Conservation (phyloP, 2,888 invertebrate species). For the Heliconius erato region DNA sequence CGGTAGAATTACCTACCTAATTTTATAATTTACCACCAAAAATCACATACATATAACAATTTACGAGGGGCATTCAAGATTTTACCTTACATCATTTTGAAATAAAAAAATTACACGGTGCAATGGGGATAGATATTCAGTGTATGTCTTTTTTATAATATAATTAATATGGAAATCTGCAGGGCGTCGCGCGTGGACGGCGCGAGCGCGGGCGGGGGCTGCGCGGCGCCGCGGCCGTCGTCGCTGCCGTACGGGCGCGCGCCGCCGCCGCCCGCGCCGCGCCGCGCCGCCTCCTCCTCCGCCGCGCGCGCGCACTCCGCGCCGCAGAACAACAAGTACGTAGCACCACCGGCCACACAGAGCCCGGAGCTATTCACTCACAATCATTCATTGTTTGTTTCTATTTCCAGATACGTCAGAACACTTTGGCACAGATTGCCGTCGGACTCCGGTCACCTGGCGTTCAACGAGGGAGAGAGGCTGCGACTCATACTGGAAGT, state of each 20-base stretch:
- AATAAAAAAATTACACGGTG: no score
- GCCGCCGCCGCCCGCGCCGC: slow-evolving; percentile 77
- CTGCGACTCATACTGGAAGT: slow-evolving; percentile 91
- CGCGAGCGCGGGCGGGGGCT: slow-evolving; percentile 65
- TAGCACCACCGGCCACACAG: no score
- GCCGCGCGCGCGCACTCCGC: slow-evolving; percentile 78
- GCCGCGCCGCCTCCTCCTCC: slow-evolving; percentile 90
- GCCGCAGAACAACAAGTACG: slow-evolving; percentile 71
- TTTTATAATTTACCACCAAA: no score
- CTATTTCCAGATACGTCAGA: slow-evolving; percentile 86
- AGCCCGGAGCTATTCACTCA: not conserved
- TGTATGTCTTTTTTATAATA: no score
- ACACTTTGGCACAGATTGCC: slow-evolving; percentile 90
- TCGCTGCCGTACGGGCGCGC: slow-evolving; percentile 89
- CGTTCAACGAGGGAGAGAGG: slow-evolving; percentile 91
- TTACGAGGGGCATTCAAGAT: no score
- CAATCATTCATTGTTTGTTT: not conserved
- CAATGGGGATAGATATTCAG: not conserved
- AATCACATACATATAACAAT: no score
- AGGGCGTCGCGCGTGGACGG: slow-evolving; percentile 89
- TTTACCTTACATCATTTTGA: no score
- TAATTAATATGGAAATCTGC: slow-evolving; percentile 30
- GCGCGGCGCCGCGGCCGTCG: slow-evolving; percentile 87
- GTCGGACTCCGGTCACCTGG: slow-evolving; percentile 91
- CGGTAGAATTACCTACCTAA: no score